Percentiles rank a stretch among this genome's conserved stretches.
Conservation (phyloP, 2,888 invertebrate species). For the Myopa testacea region DNA sequence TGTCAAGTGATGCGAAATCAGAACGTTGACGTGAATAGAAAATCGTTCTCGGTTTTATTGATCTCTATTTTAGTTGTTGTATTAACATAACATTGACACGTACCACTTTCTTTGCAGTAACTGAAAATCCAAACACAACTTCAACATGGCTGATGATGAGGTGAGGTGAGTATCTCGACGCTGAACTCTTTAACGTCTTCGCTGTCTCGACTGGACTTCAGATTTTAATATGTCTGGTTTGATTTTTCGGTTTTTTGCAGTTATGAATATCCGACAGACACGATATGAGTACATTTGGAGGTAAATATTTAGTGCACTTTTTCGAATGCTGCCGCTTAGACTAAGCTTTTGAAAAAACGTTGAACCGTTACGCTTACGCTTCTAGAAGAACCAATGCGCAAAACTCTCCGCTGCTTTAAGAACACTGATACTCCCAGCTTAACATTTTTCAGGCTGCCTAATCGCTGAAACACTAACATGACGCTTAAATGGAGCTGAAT, state of each 20-base stretch:
- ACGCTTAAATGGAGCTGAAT: not conserved
- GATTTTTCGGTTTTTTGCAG: constrained; percentile 35
- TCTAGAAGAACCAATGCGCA: constrained; percentile 24
- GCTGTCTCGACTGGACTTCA: not conserved
- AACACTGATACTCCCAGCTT: constrained; percentile 9
- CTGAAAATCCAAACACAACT: constrained; percentile 62
- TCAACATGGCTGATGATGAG: constrained; percentile 93
- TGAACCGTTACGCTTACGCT: constrained; percentile 15
- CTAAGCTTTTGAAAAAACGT: not conserved
- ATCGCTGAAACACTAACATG: not conserved
- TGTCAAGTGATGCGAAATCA: too few species aligned
- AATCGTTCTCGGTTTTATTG: too few species aligned
- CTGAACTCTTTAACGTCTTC: not conserved
- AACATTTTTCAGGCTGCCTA: not conserved
- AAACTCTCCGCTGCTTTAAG: not conserved
- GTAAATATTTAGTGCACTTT: constrained; percentile 46
- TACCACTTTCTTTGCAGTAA: constrained; percentile 55
- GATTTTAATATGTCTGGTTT: not conserved
- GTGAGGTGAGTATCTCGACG: constrained; percentile 81
- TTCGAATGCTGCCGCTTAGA: not conserved
- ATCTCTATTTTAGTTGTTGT: too few species aligned
- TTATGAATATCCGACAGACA: constrained; percentile 40
- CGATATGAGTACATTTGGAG: constrained; percentile 48
- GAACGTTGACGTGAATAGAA: too few species aligned
- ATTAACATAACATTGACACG: too few species aligned